phyloP scores from a whole-genome alignment of 2,797 vertebrate species.

The Avahi laniger region DNA sequence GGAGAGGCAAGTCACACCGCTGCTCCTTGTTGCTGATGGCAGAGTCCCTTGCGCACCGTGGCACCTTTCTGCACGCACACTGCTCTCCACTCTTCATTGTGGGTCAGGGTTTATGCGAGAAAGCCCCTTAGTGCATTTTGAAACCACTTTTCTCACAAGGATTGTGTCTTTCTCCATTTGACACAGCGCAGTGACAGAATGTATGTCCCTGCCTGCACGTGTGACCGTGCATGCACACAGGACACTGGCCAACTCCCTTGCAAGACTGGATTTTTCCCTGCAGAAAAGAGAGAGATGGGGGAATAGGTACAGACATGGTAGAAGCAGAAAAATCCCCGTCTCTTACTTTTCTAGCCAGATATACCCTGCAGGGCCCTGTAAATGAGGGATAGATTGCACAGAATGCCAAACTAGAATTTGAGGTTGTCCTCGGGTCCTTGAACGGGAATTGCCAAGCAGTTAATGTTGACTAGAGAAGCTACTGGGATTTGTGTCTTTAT shows the following conservation, averaged over 20 bases:
- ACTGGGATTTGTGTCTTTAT: neutral
- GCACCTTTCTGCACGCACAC: neutral
- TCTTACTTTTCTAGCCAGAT: neutral
- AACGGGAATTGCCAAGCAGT: neutral
- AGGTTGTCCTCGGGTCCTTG: neutral
- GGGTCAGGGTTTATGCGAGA: neutral
- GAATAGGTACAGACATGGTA: neutral
- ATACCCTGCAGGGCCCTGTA: neutral
- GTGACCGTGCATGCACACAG: neutral
- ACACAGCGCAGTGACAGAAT: neutral
- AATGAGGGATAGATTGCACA: neutral
- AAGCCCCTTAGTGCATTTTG: neutral
- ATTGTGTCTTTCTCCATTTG: neutral
- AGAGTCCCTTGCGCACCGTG: neutral
- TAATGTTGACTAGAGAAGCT: neutral
- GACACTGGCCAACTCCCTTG: neutral
- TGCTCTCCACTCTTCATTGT: neutral
- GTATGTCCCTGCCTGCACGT: rapidly evolving
- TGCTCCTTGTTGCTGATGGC: neutral
- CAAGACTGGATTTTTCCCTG: neutral
- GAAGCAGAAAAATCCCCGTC: neutral
- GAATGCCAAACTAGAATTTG: neutral
- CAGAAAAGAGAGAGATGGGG: neutral
- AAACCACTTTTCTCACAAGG: neutral
- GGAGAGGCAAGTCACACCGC: slow-evolving; percentile 89